These are phyloP conservation scores for Heliornis fulica DNA, from an alignment of 2,113 vertebrate species.

Conservation along the genomic window DNA sequence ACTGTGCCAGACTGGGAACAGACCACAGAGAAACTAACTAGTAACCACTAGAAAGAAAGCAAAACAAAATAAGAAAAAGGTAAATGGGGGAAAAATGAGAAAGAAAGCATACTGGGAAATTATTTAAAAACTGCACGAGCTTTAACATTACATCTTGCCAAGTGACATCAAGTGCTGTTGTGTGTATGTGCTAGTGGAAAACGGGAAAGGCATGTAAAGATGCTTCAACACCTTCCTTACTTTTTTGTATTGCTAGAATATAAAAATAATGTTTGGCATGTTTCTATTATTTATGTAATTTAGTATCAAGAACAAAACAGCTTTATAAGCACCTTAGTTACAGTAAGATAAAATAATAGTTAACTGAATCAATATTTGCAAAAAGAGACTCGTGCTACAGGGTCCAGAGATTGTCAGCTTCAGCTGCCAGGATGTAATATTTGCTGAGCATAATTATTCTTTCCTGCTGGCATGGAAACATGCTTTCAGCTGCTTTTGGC, in stretches of 20 bases:
- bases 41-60: neutral
- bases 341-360: neutral
- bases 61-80: neutral
- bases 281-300: neutral
- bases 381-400: neutral
- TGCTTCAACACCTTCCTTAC: neutral
- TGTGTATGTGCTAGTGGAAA: neutral
- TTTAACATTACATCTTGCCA: neutral
- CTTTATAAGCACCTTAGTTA: neutral
- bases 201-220: neutral
- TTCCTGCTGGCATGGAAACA: slow-evolving; percentile 19
- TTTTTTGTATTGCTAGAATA: neutral
- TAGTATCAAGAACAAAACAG: neutral
- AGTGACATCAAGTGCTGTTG: fast-evolving
- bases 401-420: neutral
- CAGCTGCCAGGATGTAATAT: neutral
- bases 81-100: neutral
- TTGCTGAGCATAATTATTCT: neutral
- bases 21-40: neutral
- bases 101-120: neutral
- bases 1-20: fast-evolving
- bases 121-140: neutral
- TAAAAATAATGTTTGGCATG: neutral
- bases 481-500: neutral
- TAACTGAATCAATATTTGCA: neutral